Conservation (phyloP, 2,797 vertebrate genomes). For the Cirrhinus mrigala region DNA sequence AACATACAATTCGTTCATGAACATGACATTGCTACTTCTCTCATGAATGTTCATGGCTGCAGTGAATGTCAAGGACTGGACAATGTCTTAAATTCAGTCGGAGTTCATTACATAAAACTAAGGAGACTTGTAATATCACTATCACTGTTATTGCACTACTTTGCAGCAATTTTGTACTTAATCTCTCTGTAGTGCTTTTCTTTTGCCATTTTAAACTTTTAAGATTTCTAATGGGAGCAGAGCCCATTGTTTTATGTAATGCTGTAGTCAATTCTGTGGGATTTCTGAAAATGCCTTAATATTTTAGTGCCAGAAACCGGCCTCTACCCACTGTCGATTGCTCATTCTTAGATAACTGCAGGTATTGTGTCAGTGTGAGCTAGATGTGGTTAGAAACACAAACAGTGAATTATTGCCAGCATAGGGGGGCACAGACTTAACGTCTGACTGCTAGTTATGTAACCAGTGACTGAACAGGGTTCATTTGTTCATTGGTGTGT, state of each 20-base stretch:
- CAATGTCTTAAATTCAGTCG: too few species aligned
- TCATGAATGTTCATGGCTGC: background rate
- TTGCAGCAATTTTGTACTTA: background rate
- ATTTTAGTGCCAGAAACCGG: background rate
- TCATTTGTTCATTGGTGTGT: conserved; percentile 33
- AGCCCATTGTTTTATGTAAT: conserved; percentile 8
- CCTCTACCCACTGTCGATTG: background rate
- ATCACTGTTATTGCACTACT: background rate
- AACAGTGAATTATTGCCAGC: conserved; percentile 33
- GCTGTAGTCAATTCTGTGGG: background rate
- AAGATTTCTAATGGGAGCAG: background rate
- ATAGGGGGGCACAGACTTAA: conserved; percentile 26
- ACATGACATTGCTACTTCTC: too few species aligned
- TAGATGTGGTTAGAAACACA: conserved; percentile 13
- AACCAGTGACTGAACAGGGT: conserved; percentile 19
- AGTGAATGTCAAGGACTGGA: background rate
- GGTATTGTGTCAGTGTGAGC: conserved; percentile 11
- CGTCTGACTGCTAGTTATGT: conserved; percentile 41
- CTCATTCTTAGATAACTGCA: conserved; percentile 3
- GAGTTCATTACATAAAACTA: background rate
- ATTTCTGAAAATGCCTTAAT: conserved; percentile 6
- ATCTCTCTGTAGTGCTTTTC: background rate
- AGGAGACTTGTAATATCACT: background rate
- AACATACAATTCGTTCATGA: too few species aligned
- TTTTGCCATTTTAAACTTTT: background rate